phyloP scores from a whole-genome alignment of 2,113 vertebrate genomes.

The Otocyon megalotis region DNA sequence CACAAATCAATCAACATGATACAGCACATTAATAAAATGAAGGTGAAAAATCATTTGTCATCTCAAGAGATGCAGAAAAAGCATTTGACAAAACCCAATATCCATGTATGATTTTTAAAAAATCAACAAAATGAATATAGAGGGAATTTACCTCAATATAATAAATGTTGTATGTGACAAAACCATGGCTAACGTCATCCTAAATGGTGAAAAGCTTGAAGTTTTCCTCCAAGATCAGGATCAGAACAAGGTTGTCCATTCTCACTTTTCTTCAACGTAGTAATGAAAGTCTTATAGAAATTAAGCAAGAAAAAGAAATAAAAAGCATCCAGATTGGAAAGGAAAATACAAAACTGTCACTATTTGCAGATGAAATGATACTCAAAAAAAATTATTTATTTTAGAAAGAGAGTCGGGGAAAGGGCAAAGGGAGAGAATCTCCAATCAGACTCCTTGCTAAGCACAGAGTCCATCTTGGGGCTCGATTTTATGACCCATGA shows the following conservation, averaged over 20 bases:
- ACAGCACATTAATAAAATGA: neutral
- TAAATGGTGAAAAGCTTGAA: neutral
- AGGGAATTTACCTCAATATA: neutral
- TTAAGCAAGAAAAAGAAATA: neutral
- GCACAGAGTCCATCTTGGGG: too few relatives aligned
- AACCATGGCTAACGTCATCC: neutral
- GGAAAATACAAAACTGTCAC: neutral
- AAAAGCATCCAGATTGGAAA: neutral
- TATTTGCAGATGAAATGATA: neutral
- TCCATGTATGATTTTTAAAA: neutral
- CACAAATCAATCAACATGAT: neutral
- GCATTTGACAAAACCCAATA: neutral
- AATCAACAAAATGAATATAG: neutral
- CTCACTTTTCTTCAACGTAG: neutral
- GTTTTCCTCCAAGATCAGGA: neutral
- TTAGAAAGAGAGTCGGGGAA: too few relatives aligned
- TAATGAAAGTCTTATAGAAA: neutral
- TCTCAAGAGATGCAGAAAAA: neutral
- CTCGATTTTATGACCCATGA: too few relatives aligned
- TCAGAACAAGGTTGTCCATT: neutral
- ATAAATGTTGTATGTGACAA: neutral
- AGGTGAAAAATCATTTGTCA: neutral
- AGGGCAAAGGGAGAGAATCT: too few relatives aligned
- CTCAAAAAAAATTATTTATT: too few relatives aligned
- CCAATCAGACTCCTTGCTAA: too few relatives aligned